A percentile compares a stretch with the other conserved stretches of the same genome.
Conservation (phyloP, 2,888 invertebrate species). For the Ypsolopha sequella region DNA sequence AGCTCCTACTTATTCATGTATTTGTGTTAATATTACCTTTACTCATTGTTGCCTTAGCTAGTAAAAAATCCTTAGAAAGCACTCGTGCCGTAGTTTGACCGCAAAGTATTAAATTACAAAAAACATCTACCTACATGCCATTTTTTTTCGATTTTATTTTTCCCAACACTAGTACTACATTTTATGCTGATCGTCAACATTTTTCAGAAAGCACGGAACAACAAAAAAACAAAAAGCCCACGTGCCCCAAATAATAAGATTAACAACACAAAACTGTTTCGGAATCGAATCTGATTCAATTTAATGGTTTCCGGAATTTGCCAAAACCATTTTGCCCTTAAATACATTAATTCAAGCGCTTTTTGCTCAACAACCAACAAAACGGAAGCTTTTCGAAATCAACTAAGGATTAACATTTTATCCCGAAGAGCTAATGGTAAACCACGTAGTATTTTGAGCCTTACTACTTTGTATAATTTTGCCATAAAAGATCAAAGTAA, state of each 20-base stretch:
- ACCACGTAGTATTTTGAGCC: not conserved
- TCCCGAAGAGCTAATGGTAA: conserved; percentile 33
- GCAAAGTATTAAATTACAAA: too few relatives aligned
- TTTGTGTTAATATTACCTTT: too few relatives aligned
- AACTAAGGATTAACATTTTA: conserved; percentile 14
- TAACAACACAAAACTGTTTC: conserved; percentile 31
- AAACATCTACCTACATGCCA: too few relatives aligned
- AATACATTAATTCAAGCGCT: conserved; percentile 19
- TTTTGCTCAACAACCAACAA: conserved; percentile 25
- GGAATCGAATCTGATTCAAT: conserved; percentile 29
- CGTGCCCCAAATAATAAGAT: conserved; percentile 57
- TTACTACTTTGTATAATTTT: not conserved
- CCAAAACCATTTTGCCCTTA: conserved; percentile 22
- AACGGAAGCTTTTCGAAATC: conserved; percentile 38
- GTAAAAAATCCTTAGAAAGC: too few relatives aligned
- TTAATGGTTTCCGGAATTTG: conserved; percentile 52
- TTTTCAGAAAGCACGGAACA: conserved; percentile 46
- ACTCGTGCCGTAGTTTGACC: too few relatives aligned
- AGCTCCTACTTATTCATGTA: too few relatives aligned
- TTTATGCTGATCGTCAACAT: conserved; percentile 28
- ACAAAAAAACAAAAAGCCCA: conserved; percentile 37
- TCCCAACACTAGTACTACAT: not conserved
- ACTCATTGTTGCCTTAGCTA: too few relatives aligned
- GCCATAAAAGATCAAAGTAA: too few relatives aligned
- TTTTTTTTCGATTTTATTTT: too few relatives aligned